Evolutionary conservation across 2,797 vertebrate genomes (phyloP).

Genomic region (Coreius guichenoti): DNA sequence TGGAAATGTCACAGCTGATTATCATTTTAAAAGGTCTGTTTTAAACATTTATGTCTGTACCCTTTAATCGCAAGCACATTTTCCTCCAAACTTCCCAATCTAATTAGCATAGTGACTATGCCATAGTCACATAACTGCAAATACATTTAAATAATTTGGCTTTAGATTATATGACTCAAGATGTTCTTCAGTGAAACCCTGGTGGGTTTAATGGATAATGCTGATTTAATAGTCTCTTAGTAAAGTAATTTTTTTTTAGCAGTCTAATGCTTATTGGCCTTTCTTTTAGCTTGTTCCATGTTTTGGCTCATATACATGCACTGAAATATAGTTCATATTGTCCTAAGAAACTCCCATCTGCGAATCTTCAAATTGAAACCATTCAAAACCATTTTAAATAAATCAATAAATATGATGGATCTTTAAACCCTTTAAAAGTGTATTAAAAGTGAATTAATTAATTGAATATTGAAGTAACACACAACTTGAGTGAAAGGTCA

Average conservation of each 20-base stretch:
- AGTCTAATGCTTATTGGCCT: not conserved
- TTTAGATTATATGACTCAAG: not conserved
- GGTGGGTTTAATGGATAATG: not conserved
- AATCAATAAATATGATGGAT: too few species aligned
- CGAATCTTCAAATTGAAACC: not conserved
- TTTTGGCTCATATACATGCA: not conserved
- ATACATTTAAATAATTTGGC: not conserved
- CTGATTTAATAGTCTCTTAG: not conserved
- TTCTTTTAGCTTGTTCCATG: not conserved
- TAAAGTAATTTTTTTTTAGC: not conserved
- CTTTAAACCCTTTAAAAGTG: too few species aligned
- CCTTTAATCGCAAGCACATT: not conserved
- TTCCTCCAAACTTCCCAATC: not conserved
- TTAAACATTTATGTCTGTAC: not conserved
- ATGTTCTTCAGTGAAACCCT: not conserved
- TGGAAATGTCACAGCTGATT: not conserved
- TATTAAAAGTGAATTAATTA: not conserved
- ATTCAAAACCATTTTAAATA: too few species aligned
- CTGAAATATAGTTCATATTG: not conserved
- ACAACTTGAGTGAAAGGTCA: not conserved
- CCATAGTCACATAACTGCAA: not conserved
- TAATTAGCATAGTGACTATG: not conserved
- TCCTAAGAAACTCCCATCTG: not conserved
- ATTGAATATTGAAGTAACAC: not conserved
- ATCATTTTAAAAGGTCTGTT: conserved; percentile 5